phyloP scores from a whole-genome alignment of 2,113 vertebrate species.

The Tachysurus fulvidraco region DNA sequence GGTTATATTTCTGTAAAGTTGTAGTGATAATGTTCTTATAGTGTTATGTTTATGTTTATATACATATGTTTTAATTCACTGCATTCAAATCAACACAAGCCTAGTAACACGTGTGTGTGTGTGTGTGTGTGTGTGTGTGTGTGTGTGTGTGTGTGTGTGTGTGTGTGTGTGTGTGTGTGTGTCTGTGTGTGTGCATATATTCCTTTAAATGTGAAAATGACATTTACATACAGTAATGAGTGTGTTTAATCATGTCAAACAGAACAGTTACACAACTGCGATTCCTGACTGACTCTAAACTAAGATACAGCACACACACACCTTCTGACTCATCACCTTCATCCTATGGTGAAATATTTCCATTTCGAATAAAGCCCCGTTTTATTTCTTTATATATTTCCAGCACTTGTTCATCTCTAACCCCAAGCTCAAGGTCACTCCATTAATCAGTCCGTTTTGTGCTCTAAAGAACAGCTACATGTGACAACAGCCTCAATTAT shows the following conservation, averaged over 20 bases:
- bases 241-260: not conserved
- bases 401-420: not conserved
- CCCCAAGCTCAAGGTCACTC: not conserved
- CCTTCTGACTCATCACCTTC: not conserved
- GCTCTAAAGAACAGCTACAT: not conserved
- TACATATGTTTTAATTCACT: not conserved
- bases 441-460: conserved; percentile 34
- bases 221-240: conserved; percentile 20
- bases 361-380: not conserved
- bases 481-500: not conserved
- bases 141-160: conserved; percentile 8
- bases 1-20: no score
- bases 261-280: not conserved
- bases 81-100: not conserved
- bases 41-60: not conserved
- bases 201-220: conserved; percentile 8
- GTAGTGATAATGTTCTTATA: no score
- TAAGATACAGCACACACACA: not conserved
- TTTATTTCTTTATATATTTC: not conserved
- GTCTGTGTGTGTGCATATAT: not conserved
- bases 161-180: conserved; percentile 9
- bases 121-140: not conserved
- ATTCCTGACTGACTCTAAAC: not conserved
- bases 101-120: not conserved
- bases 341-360: not conserved